Conservation (phyloP, 2,113 vertebrate species). For the Thunnus thynnus region DNA sequence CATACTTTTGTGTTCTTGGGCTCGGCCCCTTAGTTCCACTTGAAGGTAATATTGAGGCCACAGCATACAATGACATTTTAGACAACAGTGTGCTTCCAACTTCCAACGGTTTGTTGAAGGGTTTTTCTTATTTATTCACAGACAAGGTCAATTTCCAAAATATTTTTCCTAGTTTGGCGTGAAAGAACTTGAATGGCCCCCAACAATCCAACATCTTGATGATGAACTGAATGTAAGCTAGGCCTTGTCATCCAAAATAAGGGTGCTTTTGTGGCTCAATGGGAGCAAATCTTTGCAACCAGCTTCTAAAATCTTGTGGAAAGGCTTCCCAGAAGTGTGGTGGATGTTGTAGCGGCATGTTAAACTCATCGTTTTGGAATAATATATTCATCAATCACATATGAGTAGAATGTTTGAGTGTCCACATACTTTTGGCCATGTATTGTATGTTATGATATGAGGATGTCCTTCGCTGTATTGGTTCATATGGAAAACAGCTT, state of each 20-base stretch:
- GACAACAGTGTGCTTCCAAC: neutral
- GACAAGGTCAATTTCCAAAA: neutral
- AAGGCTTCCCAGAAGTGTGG: neutral
- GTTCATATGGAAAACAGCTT: neutral
- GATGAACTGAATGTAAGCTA: slow-evolving; percentile 20
- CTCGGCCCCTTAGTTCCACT: neutral
- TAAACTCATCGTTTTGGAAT: neutral
- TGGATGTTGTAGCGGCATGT: neutral
- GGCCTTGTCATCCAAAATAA: neutral
- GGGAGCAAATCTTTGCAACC: slow-evolving; percentile 17
- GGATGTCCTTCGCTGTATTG: neutral
- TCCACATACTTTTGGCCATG: neutral
- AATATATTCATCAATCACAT: neutral
- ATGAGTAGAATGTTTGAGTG: neutral
- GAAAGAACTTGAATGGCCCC: slow-evolving; percentile 6
- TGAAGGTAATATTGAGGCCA: neutral
- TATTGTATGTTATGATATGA: neutral
- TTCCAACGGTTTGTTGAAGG: neutral
- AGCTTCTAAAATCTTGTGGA: neutral
- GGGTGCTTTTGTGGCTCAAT: slow-evolving; percentile 24
- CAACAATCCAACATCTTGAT: slow-evolving; percentile 6
- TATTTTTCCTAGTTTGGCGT: neutral
- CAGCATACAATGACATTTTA: neutral
- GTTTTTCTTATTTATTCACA: neutral
- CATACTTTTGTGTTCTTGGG: neutral